Evolutionary conservation across 2,113 vertebrate genomes (phyloP), one percentile per base, ranked within the genome.

Genomic region (Amblyopsis rosae): DNA sequence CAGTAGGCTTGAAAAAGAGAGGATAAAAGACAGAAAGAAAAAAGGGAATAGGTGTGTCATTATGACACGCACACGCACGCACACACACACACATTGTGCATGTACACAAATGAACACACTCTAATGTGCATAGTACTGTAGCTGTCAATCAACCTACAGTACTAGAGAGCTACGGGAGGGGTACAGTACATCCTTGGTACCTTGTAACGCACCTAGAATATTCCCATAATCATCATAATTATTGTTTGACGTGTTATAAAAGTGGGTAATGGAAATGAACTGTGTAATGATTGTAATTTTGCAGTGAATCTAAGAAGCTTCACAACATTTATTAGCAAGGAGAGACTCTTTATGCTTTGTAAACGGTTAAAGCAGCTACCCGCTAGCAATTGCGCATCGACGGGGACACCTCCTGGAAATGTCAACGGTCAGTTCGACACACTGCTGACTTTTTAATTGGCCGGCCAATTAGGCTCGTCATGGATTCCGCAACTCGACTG

Each of bases 281-380:
- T 65, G 32, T 58, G 13, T 73, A 62, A 81, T 67, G 65, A 79
- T 41, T 73, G 33, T 70, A 69, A 80, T 83, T 80, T 61, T 45
- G 49, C 26, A 49, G 49, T 72, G 35, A 41, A 19, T 48, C 17
- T 67, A 48, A 64, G 12, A 51, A 59, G 54, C 16, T 50, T 48
- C 58, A 45, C 26, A 66, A 54, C 1, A 41, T 17, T 35, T 60
- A 2, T 67, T 77, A 3, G 26, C 26, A 26, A 26, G 26, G 26
- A 26, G 1, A 26, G 26, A 0, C 26, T 26, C 26, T 26, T 26
- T 26, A 26, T 26, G 26, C 1, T 63, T 57, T 6, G 19, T 67
- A 54, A 63, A 46, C 9, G 13, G 1, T 11, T 64, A 1, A 12
- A 16, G 6, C 56, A 26, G 12, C 47, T 9, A 4, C 35, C 57